phyloP scores from a whole-genome alignment of 2,888 invertebrate genomes.

The Tiliacea citrago region DNA sequence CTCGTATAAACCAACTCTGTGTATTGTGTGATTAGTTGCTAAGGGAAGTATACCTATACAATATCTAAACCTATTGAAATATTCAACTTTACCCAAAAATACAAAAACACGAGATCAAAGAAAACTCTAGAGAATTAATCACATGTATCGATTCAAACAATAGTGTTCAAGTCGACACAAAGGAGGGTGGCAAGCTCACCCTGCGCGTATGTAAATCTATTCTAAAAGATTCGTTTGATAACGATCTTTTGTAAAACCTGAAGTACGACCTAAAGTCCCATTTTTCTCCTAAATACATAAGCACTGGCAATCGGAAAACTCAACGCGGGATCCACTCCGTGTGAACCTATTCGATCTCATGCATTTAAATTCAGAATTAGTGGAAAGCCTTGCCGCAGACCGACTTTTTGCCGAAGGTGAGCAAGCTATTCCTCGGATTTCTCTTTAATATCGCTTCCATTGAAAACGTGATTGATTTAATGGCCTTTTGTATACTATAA shows the following conservation, averaged over 20 bases:
- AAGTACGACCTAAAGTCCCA: constrained; percentile 78
- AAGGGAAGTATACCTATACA: background rate
- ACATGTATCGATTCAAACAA: constrained; percentile 62
- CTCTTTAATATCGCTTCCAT: constrained; percentile 81
- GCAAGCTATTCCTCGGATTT: constrained; percentile 81
- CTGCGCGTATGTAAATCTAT: constrained; percentile 74
- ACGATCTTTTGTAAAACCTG: constrained; percentile 78
- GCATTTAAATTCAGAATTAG: constrained; percentile 91
- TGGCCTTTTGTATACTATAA: constrained; percentile 75
- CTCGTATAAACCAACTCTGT: background rate
- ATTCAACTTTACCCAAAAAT: background rate
- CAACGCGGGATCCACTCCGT: constrained; percentile 81
- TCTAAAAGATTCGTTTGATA: constrained; percentile 79
- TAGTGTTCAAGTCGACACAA: constrained; percentile 68
- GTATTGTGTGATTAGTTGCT: background rate
- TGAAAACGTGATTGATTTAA: constrained; percentile 87
- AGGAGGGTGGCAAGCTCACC: constrained; percentile 66
- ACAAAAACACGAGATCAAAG: constrained; percentile 20
- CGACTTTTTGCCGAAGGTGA: constrained; percentile 83
- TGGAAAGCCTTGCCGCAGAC: constrained; percentile 85
- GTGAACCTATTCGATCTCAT: constrained; percentile 90
- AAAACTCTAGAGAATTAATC: constrained; percentile 54
- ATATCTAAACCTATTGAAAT: background rate
- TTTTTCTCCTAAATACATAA: constrained; percentile 87
- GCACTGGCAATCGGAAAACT: constrained; percentile 85